Conservation (phyloP, 2,113 vertebrate genomes). For the Paralichthys olivaceus region DNA sequence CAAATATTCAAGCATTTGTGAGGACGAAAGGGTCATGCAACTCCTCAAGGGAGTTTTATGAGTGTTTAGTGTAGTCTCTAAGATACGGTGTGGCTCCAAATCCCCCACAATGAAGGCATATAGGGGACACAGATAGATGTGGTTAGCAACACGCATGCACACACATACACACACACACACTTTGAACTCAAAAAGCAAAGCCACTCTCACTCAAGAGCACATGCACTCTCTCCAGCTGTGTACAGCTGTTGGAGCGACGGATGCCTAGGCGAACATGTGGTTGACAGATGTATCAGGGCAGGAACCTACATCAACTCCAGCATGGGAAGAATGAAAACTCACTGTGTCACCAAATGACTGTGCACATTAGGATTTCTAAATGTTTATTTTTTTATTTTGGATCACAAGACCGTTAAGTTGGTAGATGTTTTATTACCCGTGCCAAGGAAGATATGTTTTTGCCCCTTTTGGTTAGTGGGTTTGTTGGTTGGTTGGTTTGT, state of each 20-base stretch:
- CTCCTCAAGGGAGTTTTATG: constrained; percentile 35
- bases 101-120: constrained; percentile 29
- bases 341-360: constrained; percentile 10
- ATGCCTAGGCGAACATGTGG: constrained; percentile 65
- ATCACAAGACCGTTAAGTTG: not conserved
- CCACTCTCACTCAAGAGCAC: constrained; percentile 13
- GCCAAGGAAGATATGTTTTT: too few species aligned
- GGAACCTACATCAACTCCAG: constrained; percentile 42
- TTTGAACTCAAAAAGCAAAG: constrained; percentile 16
- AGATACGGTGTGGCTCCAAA: constrained; percentile 38
- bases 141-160: constrained; percentile 18
- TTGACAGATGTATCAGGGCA: constrained; percentile 65
- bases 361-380: constrained; percentile 16
- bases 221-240: constrained; percentile 34
- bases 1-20: constrained; percentile 38
- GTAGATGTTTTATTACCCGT: not conserved
- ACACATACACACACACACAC: constrained; percentile 13
- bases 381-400: not conserved
- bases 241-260: constrained; percentile 30
- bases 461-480: too few species aligned
- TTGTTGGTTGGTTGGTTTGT: too few species aligned
- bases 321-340: constrained; percentile 31
- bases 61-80: constrained; percentile 27
- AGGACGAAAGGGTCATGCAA: constrained; percentile 43
- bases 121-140: constrained; percentile 27